Conservation (phyloP, 37 sponge, comb jelly and placozoan species). For the Chondrosia reniformis region DNA sequence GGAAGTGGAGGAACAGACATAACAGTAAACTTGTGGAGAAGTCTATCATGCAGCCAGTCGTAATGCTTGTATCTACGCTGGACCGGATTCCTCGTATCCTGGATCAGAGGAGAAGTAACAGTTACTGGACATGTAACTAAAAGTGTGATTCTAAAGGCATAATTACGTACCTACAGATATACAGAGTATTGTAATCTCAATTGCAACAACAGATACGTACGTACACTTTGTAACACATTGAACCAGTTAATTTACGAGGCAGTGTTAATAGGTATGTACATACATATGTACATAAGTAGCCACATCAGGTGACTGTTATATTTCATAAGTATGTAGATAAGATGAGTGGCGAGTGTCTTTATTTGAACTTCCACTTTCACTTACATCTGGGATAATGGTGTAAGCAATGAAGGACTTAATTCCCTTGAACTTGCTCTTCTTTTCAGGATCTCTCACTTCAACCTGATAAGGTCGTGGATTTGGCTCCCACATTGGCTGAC, state of each 20-base stretch:
- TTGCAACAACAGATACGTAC: too few species aligned
- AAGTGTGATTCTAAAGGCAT: too few species aligned
- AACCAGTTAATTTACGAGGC: too few species aligned
- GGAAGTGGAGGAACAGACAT: constrained; percentile 90
- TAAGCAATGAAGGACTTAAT: constrained; percentile 93
- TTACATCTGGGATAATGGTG: constrained; percentile 58
- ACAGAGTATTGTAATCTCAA: too few species aligned
- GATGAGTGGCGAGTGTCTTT: neutral
- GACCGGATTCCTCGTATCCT: constrained; percentile 40
- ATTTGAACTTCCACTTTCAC: neutral
- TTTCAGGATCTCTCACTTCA: constrained; percentile 78
- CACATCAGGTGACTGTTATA: neutral
- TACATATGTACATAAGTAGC: constrained; percentile 13
- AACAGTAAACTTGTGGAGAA: constrained; percentile 81
- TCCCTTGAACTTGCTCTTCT: constrained; percentile 88
- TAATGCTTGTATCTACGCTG: constrained; percentile 87
- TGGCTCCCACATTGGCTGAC: constrained; percentile 72
- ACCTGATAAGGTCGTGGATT: constrained; percentile 45
- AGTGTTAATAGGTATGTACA: too few species aligned
- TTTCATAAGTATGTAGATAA: neutral
- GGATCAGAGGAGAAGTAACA: neutral
- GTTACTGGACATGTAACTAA: too few species aligned
- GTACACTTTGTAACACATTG: too few species aligned
- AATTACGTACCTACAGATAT: too few species aligned
- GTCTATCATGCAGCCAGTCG: constrained; percentile 91